phyloP scores from a whole-genome alignment of 2,113 vertebrate species.

The Pagrus major region DNA sequence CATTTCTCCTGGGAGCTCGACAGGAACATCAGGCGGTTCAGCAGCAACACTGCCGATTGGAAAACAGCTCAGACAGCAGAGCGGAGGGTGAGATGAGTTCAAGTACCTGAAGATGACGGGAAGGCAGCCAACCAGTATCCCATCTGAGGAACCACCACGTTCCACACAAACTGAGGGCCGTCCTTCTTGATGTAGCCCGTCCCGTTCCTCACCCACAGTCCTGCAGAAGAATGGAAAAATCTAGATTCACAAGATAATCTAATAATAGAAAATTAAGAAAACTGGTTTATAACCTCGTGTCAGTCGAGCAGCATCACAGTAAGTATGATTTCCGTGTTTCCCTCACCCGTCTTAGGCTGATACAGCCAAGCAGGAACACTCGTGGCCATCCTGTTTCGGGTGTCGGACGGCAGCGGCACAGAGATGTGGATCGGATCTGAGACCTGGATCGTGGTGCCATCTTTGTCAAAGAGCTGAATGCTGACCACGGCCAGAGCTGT shows the following conservation, averaged over 20 bases:
- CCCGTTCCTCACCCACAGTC: constrained; percentile 91
- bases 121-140: constrained; percentile 95
- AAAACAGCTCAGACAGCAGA: neutral
- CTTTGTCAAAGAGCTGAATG: constrained; percentile 88
- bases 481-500: constrained; percentile 89
- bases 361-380: constrained; percentile 93
- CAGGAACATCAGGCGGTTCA: constrained; percentile 1
- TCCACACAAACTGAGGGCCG: constrained; percentile 89
- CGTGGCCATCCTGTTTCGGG: constrained; percentile 83
- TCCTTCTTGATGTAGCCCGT: constrained; percentile 92
- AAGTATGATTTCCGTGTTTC: neutral
- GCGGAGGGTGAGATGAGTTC: neutral
- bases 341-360: constrained; percentile 88
- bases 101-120: constrained; percentile 85
- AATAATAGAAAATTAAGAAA: neutral
- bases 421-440: constrained; percentile 89
- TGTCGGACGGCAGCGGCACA: constrained; percentile 88
- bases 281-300: neutral
- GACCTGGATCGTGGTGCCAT: constrained; percentile 86
- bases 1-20: neutral
- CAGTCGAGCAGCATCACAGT: neutral
- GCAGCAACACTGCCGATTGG: neutral
- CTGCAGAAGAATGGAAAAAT: no score
- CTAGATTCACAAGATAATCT: neutral
- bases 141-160: constrained; percentile 88